Base-by-base conservation (phyloP, 2,797 vertebrate species). In the Etheostoma perlongum region DNA sequence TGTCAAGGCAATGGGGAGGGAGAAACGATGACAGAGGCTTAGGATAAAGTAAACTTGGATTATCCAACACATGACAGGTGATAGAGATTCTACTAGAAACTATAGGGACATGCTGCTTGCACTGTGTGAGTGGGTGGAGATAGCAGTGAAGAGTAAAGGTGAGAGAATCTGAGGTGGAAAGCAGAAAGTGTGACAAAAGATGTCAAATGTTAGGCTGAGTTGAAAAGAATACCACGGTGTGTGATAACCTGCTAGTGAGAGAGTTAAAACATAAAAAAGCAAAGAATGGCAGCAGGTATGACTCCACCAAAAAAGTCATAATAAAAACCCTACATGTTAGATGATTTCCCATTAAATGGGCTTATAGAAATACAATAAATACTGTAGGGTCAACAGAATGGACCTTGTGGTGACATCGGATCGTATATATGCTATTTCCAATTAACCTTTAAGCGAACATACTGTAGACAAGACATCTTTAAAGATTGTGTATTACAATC, bases 21-120 rank as follows among this genome's bases (percentile, higher is more conserved):
- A 72, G 76, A 67, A 63, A 76, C 8, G 67, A 85, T 91, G 89
- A 87, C 91, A 90, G 90, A 85, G 67, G 89, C 70, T 93, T 89
- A 91, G 87, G 66, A 87, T 85, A 61, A 87, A 91, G 86, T 91
- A 89, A 92, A 93, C 87, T 88, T 78, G 92, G 91, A 93, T 94
- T 88, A 94, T 88, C 74, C 88, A 84, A 86, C 88, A 87, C 83
- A 81, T 82, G 84, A 86, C 75, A 66, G 79, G 66, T 87, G 88
- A 85, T 85, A 63, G 74, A 89, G 85, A 89, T 84, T 87, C 82
- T 66, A 72, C 69, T 58, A 61, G 72, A 85, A 82, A 79, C 46
- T 78, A 67, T 52, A 84, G 72, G 77, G 70, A 74, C 75, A 69
- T 23, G 74, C 74, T 79, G 78, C 73, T 75, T 23, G 68, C 69